Base-by-base conservation (phyloP, 2,113 vertebrate genomes). In the Chrysochloris asiatica region DNA sequence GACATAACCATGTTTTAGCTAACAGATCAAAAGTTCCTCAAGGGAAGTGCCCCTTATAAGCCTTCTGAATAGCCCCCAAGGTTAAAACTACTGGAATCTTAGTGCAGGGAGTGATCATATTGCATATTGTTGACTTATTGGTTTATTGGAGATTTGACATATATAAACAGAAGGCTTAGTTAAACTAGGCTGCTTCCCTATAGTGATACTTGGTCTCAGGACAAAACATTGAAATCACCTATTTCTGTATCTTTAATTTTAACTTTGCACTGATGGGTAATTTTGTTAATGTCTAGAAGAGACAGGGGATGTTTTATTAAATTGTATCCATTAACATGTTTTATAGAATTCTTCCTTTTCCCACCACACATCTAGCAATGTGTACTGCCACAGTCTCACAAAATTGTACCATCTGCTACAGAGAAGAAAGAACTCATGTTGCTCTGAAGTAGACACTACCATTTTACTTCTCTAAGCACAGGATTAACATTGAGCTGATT, bases 191-290 rank as follows among this genome's bases (percentile, higher is more conserved):
- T 77, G 67, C 50, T 91, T 63, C 52, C 6, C 90, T 43, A 73
- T 26, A 73, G 41, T 73, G 24, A 41, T 45, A 4, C 21, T 73
- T 45, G 9, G 12, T 45, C 41, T 73, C 71, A 45, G 71, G 45
- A 73, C 71, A 45, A 73, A 73, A 73, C 12, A 73, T 73, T 6
- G n/a, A 73, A 73, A 73, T 73, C 12, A 89, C 33, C 28, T 83
- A 78, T 41, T 83, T 95, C 21, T 47, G 28, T 80, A 69, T 45
- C 26, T 95, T 90, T 38, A 93, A 86, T 91, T 86, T 47, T 82
- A 93, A 63, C 14, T 92, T 92, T 95, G 30, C 41, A 78, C 52
- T 81, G 83, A 33, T 71, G 24, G 9, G 22, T 72, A 8, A 75
- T 61, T 86, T 88, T 16, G n/a, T 80, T 80, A n/a, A 80, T 65